Evolutionary conservation across 1,140 invertebrate genomes (phyloP).

Genomic region (Ceratina australensis): DNA sequence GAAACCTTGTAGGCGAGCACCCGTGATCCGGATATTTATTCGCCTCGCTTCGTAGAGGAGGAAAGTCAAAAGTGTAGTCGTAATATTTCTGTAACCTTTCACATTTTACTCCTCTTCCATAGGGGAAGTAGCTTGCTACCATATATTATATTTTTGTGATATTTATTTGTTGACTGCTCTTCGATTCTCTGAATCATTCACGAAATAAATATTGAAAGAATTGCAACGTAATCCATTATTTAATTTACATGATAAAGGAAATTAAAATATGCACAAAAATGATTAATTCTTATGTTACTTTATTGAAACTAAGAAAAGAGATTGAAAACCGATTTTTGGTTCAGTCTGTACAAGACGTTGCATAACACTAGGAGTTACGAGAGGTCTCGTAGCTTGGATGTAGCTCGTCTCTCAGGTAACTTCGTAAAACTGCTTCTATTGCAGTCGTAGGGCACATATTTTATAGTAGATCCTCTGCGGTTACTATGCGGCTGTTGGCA

Average conservation of each 20-base stretch:
- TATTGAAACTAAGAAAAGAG: too few species aligned
- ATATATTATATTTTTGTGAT: background rate
- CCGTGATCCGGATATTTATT: conserved; percentile 55
- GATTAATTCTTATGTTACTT: too few species aligned
- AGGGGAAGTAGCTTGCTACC: background rate
- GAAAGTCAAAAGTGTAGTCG: conserved; percentile 25
- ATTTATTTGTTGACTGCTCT: background rate
- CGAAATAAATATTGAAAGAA: too few species aligned
- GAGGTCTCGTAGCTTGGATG: background rate
- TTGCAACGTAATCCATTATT: too few species aligned
- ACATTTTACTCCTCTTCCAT: background rate
- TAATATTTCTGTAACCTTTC: conserved; percentile 51
- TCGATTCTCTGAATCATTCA: too few species aligned
- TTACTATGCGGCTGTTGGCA: conserved; percentile 17
- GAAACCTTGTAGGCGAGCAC: conserved; percentile 62
- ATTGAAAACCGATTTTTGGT: too few species aligned
- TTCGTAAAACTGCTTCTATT: conserved; percentile 10
- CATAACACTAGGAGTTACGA: background rate
- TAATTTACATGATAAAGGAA: too few species aligned
- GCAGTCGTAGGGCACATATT: conserved; percentile 27
- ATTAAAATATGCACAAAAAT: too few species aligned
- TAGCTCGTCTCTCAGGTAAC: background rate
- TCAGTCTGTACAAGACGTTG: too few species aligned
- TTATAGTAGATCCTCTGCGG: conserved; percentile 26
- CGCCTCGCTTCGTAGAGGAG: conserved; percentile 34